Evolutionary conservation across 2,888 invertebrate genomes (phyloP).

Genomic region (Calameuta filiformis): DNA sequence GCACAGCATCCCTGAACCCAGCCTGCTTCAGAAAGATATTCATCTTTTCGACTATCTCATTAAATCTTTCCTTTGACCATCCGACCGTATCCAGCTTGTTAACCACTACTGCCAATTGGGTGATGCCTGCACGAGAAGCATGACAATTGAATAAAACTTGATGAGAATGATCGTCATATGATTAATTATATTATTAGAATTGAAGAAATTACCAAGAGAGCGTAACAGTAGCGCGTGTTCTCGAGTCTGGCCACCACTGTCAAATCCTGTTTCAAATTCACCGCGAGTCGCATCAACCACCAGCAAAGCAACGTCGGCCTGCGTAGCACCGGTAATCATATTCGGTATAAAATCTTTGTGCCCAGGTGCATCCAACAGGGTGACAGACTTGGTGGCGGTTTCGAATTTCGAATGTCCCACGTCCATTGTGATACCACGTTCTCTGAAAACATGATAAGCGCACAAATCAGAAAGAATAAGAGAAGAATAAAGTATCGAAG

Average conservation of each 20-base stretch:
- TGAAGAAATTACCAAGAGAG: conserved; percentile 69
- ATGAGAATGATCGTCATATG: no score
- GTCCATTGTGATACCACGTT: conserved; percentile 99
- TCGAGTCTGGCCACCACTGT: conserved; percentile 96
- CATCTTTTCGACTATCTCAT: conserved; percentile 87
- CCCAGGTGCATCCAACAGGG: conserved; percentile 96
- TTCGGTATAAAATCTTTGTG: conserved; percentile 99
- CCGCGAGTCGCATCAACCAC: conserved; percentile 97
- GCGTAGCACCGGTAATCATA: conserved; percentile 98
- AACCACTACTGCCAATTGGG: conserved; percentile 92
- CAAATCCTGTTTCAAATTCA: conserved; percentile 99
- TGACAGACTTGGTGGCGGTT: conserved; percentile 83
- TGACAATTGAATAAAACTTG: no score
- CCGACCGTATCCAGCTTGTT: conserved; percentile 97
- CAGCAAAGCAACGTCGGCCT: conserved; percentile 96
- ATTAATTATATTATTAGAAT: neutral
- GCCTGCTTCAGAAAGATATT: conserved; percentile 88
- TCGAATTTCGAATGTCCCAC: conserved; percentile 94
- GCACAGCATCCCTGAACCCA: conserved; percentile 91
- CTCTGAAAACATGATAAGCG: conserved; percentile 65
- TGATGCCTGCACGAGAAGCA: conserved; percentile 79
- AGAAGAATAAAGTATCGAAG: no score
- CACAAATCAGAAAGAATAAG: no score
- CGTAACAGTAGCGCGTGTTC: conserved; percentile 96
- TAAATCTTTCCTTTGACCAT: conserved; percentile 92